These are phyloP conservation scores for Zhuqinia jingwanae DNA, from an alignment of 2,888 invertebrate genomes.

Conservation along the genomic window DNA sequence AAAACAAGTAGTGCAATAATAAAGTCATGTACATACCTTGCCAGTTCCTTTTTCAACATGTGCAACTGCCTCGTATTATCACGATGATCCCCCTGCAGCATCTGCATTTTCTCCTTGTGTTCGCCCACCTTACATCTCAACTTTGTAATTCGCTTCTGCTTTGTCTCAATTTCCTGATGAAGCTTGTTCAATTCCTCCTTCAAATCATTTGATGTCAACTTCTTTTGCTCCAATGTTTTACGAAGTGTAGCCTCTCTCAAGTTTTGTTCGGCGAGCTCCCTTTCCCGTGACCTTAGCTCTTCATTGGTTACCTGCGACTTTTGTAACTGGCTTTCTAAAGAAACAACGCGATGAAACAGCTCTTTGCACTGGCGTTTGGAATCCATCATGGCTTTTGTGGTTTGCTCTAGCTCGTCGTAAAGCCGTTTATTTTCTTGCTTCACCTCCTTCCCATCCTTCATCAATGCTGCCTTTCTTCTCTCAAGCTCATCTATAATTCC, in stretches of 20 bases:
- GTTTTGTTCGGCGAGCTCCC: slow-evolving; percentile 94
- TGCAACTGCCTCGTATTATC: slow-evolving; percentile 32
- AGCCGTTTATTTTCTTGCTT: slow-evolving; percentile 80
- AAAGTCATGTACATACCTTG: no score
- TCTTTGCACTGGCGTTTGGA: slow-evolving; percentile 81
- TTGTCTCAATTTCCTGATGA: slow-evolving; percentile 98
- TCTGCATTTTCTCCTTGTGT: slow-evolving; percentile 94
- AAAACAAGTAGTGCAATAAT: no score
- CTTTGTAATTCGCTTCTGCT: slow-evolving; percentile 95
- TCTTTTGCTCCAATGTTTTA: slow-evolving; percentile 95
- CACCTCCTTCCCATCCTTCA: slow-evolving; percentile 81
- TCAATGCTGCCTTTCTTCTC: slow-evolving; percentile 66
- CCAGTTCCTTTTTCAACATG: slow-evolving; percentile 13
- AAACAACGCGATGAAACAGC: slow-evolving; percentile 88
- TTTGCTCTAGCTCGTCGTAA: slow-evolving; percentile 47
- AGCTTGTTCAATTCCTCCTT: slow-evolving; percentile 94
- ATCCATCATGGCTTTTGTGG: slow-evolving; percentile 49
- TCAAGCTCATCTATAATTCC: slow-evolving; percentile 74
- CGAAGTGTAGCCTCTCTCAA: slow-evolving; percentile 92
- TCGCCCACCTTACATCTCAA: slow-evolving; percentile 93
- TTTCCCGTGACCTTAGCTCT: slow-evolving; percentile 90
- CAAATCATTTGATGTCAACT: slow-evolving; percentile 94
- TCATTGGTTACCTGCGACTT: slow-evolving; percentile 93
- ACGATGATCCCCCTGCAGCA: slow-evolving; percentile 89
- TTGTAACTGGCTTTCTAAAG: slow-evolving; percentile 93